Percentiles rank a stretch among this genome's conserved stretches.
Conservation (phyloP, 2,797 vertebrate species). For the Semaprochilodus insignis region DNA sequence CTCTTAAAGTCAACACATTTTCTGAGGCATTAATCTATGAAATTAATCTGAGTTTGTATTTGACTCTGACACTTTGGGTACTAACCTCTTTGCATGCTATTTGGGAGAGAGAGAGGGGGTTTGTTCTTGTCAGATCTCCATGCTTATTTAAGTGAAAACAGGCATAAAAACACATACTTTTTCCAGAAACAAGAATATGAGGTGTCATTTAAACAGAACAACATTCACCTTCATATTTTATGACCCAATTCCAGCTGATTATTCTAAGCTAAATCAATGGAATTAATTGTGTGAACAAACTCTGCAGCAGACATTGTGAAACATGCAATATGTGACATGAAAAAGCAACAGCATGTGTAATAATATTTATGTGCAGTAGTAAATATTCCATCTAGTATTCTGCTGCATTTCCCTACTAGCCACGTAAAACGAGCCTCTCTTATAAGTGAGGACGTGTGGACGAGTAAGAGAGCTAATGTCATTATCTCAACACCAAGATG, state of each 20-base stretch:
- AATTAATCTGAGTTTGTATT: conserved; percentile 63
- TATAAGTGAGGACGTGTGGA: conserved; percentile 22
- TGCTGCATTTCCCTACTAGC: conserved; percentile 18
- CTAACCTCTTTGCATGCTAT: conserved; percentile 52
- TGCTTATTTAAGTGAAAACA: not conserved
- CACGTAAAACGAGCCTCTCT: conserved; percentile 23
- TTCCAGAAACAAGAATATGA: too few relatives aligned
- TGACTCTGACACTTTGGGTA: conserved; percentile 50
- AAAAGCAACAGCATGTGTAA: not conserved
- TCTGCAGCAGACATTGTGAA: too few relatives aligned
- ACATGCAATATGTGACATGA: not conserved
- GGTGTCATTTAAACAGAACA: not conserved
- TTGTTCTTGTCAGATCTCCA: conserved; percentile 6
- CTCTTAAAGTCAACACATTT: conserved; percentile 58
- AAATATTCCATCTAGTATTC: not conserved
- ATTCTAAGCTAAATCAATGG: not conserved
- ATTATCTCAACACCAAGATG: conserved; percentile 82
- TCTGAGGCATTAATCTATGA: conserved; percentile 69
- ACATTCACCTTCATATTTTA: not conserved
- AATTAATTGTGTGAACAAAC: not conserved
- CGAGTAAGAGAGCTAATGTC: conserved; percentile 69
- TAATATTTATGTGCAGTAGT: not conserved
- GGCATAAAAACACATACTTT: too few relatives aligned
- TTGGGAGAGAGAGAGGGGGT: not conserved
- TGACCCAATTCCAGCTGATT: not conserved